Evolutionary conservation across 2,888 invertebrate genomes (phyloP).

Genomic region (Tetranychus truncatus): DNA sequence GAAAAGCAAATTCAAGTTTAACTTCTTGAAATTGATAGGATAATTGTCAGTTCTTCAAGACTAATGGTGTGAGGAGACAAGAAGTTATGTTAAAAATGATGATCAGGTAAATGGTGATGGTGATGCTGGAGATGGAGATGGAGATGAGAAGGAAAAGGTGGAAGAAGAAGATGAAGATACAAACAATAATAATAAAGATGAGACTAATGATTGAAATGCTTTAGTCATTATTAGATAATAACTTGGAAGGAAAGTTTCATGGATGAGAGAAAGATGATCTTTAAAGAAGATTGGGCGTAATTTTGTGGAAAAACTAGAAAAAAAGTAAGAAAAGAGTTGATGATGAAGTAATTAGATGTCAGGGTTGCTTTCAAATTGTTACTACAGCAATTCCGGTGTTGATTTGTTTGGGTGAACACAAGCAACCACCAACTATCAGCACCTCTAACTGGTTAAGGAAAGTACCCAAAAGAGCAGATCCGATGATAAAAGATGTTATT

Average conservation of each 20-base stretch:
- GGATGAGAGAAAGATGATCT: background rate
- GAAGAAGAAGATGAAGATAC: too few species aligned
- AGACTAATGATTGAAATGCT: background rate
- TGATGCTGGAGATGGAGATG: too few species aligned
- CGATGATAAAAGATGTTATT: too few species aligned
- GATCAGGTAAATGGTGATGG: background rate
- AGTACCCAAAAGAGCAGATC: too few species aligned
- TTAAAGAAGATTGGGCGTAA: background rate
- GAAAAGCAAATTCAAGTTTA: background rate
- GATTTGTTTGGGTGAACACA: background rate
- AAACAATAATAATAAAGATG: background rate
- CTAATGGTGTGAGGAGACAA: background rate
- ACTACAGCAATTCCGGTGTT: background rate
- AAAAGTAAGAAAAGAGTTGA: background rate
- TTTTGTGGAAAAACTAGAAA: background rate
- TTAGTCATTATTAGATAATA: background rate
- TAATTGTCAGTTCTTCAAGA: slow-evolving; percentile 1
- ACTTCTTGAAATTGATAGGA: background rate
- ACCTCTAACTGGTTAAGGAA: background rate
- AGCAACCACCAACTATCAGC: background rate
- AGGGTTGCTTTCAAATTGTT: background rate
- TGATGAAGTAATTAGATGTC: background rate
- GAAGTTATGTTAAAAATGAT: background rate
- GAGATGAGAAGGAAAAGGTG: too few species aligned
- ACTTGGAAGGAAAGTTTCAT: background rate